Evolutionary conservation across 2,888 invertebrate species (phyloP).

Genomic region (Iphiclides podalirius): DNA sequence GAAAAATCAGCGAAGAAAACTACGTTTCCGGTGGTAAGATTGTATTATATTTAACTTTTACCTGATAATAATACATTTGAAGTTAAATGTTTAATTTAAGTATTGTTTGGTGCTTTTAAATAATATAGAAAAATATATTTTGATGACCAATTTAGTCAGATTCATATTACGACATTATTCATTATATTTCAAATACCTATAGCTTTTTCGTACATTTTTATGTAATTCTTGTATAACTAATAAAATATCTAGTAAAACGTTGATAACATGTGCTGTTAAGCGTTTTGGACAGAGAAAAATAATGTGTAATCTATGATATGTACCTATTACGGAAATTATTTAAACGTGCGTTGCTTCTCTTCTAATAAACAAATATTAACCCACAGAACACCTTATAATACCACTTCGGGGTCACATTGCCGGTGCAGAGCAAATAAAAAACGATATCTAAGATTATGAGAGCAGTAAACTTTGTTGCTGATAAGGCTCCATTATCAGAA

Average conservation of each 20-base stretch:
- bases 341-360: conserved; percentile 22
- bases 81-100: neutral
- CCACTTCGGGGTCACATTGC: conserved; percentile 48
- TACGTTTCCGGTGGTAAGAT: conserved; percentile 51
- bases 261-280: too few species aligned
- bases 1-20: conserved; percentile 41
- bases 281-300: too few species aligned
- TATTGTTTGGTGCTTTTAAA: too few species aligned
- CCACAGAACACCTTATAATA: conserved; percentile 38
- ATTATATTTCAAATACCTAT: too few species aligned
- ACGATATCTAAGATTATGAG: conserved; percentile 60
- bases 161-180: too few species aligned
- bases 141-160: too few species aligned
- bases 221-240: too few species aligned
- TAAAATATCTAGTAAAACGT: too few species aligned
- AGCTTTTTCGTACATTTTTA: too few species aligned
- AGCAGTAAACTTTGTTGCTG: conserved; percentile 45
- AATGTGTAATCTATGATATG: too few species aligned
- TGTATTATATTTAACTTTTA: conserved; percentile 27
- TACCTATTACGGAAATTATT: too few species aligned
- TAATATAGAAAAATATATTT: too few species aligned
- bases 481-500: conserved; percentile 49
- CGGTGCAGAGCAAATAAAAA: conserved; percentile 49
- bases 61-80: neutral
- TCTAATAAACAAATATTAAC: conserved; percentile 35